These are phyloP conservation scores for Pristionchus japonicus DNA, from an alignment of 2,888 invertebrate species.

Conservation along the genomic window DNA sequence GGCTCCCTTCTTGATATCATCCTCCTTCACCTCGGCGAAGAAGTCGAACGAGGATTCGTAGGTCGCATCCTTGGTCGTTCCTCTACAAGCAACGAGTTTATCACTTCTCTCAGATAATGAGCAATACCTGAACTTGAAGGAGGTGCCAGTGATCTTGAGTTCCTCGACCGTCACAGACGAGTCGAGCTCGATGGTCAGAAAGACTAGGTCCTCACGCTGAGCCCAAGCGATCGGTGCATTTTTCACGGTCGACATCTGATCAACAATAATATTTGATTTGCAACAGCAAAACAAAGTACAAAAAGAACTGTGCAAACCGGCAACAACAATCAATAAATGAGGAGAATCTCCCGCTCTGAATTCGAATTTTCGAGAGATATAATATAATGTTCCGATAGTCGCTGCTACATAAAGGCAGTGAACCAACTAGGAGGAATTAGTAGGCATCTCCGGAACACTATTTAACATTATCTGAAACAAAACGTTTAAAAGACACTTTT, in stretches of 20 bases:
- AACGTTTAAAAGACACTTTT: no score
- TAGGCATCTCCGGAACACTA: no score
- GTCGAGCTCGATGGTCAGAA: slow-evolving; percentile 91
- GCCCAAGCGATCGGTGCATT: slow-evolving; percentile 82
- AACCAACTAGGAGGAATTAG: no score
- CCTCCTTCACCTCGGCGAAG: slow-evolving; percentile 81
- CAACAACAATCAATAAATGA: no score
- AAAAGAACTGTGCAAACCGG: not conserved
- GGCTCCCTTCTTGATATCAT: slow-evolving; percentile 52
- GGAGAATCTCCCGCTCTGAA: no score
- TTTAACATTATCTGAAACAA: no score
- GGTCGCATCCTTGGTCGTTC: slow-evolving; percentile 85
- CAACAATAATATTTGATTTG: not conserved
- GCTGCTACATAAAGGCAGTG: no score
- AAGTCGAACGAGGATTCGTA: slow-evolving; percentile 91
- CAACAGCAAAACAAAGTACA: not conserved
- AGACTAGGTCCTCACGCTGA: slow-evolving; percentile 87
- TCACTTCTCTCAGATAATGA: no score
- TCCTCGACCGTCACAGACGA: slow-evolving; percentile 77
- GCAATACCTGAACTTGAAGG: slow-evolving; percentile 67
- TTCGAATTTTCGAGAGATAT: no score
- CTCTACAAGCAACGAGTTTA: slow-evolving; percentile 77
- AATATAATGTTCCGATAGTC: no score
- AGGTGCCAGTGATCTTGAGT: slow-evolving; percentile 62
- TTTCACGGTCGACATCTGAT: slow-evolving; percentile 7